Base-by-base conservation (phyloP, 2,113 vertebrate species). In the Spilogale gracilis region DNA sequence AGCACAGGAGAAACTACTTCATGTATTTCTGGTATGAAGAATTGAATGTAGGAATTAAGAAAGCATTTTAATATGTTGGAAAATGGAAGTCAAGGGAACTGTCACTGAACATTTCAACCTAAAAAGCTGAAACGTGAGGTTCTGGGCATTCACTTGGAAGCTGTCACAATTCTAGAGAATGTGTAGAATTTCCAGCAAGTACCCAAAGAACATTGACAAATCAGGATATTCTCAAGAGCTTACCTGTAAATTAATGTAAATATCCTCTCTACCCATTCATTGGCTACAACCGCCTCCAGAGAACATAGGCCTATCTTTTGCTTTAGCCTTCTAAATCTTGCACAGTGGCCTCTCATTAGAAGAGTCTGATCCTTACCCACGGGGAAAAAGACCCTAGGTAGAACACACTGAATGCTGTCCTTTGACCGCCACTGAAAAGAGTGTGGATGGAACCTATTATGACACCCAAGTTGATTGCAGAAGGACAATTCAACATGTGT, bases 371-470 rank as follows among this genome's bases (percentile, higher is more conserved):
- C 9, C 3, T 12, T 78, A 45, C 50, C 8, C 38, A 11, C 4
- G 1, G 0, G 4, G 32, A 30, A 63, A 4, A 67, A 5, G 11
- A 80, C 8, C 13, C 21, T 88, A 12, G 6, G 14, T 60, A 71
- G 45, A 10, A 30, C 10, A 23, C 43, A 38, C 4, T 12, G 3
- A 38, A 43, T 9, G 16, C 4, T n/a, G 25, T 45, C 74, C 17
- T 86, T 84, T 10, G 30, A 14, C 32, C 73, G 8, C 13, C 20
- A 38, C 2, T 58, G 21, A 60, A 82, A 12, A 52, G 18, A 43
- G 3, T 30, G 1, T 8, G 27, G 3, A 48, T 45, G 6, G 13
- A 1, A 12, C 21, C 3, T 73, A 1, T 21, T 21, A 54, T 38
- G 6, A 11, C 30, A 23, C 10, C 10, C 54, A 94, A 32, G 3